Evolutionary conservation across 2,888 invertebrate species (phyloP).

Genomic region (Ferdinandea cuprea): DNA sequence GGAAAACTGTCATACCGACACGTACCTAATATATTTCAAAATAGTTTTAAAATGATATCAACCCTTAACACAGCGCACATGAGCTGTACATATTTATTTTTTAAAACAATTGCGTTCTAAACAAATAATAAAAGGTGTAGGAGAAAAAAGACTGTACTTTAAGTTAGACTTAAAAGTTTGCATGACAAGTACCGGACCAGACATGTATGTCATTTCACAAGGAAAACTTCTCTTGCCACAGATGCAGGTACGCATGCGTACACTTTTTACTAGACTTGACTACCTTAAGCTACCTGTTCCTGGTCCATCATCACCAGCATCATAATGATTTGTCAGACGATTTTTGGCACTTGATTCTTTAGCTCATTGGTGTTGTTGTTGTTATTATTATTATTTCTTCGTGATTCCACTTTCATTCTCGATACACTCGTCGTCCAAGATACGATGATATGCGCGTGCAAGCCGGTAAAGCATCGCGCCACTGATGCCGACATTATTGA

Average conservation of each 20-base stretch:
- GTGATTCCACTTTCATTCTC: slow-evolving; percentile 54
- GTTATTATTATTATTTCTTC: slow-evolving; percentile 15
- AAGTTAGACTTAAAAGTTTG: not conserved
- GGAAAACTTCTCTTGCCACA: slow-evolving; percentile 27
- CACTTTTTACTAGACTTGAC: not conserved
- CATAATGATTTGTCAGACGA: slow-evolving; percentile 4
- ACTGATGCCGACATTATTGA: not conserved
- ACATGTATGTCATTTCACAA: slow-evolving; percentile 47
- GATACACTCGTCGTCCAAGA: not conserved
- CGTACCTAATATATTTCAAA: slow-evolving; percentile 36
- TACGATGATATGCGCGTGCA: slow-evolving; percentile 12
- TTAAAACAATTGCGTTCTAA: slow-evolving; percentile 51
- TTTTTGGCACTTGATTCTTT: slow-evolving; percentile 54
- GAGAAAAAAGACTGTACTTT: not conserved
- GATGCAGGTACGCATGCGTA: slow-evolving; percentile 25
- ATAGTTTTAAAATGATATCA: slow-evolving; percentile 62
- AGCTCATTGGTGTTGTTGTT: no score
- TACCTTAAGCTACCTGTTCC: slow-evolving; percentile 1
- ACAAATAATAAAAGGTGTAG: slow-evolving; percentile 18
- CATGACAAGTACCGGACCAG: not conserved
- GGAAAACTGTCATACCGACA: slow-evolving; percentile 28
- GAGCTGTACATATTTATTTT: not conserved
- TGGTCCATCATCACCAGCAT: not conserved
- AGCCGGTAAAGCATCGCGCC: slow-evolving; percentile 28
- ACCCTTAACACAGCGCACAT: slow-evolving; percentile 44